These are phyloP conservation scores for Peromyscus melanophrys DNA, from an alignment of 2,797 vertebrate genomes.

Conservation along the genomic window DNA sequence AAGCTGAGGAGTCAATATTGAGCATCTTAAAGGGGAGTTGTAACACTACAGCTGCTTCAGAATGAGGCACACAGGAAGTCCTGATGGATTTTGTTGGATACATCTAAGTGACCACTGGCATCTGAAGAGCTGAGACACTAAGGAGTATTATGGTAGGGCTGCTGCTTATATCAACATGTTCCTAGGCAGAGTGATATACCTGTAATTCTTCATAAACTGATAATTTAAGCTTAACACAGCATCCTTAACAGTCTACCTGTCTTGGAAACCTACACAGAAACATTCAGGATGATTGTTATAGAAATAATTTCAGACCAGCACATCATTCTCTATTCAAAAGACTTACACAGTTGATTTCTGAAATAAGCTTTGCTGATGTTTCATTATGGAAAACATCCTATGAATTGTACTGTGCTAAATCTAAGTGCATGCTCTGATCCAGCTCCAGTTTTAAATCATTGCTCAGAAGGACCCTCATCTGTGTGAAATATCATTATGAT, in stretches of 20 bases:
- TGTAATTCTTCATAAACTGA: constrained; percentile 39
- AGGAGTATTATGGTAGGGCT: neutral
- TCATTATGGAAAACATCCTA: constrained; percentile 48
- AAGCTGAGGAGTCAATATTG: neutral
- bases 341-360: constrained; percentile 40
- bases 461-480: constrained; percentile 32
- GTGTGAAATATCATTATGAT: constrained; percentile 62
- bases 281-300: neutral
- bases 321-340: constrained; percentile 62
- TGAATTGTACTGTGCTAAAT: constrained; percentile 54
- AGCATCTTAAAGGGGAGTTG: neutral
- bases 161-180: neutral
- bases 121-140: neutral
- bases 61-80: neutral
- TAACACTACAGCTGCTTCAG: neutral
- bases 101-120: neutral
- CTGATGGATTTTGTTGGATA: constrained; percentile 19
- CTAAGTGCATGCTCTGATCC: constrained; percentile 68
- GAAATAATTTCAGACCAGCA: constrained; percentile 38
- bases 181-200: neutral
- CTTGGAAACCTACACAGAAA: constrained; percentile 10
- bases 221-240: neutral
- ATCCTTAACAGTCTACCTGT: constrained; percentile 33
- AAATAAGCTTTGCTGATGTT: constrained; percentile 60
- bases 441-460: constrained; percentile 64